Base-by-base conservation (phyloP, 2,888 invertebrate genomes). In the Epistrophe eligans region DNA sequence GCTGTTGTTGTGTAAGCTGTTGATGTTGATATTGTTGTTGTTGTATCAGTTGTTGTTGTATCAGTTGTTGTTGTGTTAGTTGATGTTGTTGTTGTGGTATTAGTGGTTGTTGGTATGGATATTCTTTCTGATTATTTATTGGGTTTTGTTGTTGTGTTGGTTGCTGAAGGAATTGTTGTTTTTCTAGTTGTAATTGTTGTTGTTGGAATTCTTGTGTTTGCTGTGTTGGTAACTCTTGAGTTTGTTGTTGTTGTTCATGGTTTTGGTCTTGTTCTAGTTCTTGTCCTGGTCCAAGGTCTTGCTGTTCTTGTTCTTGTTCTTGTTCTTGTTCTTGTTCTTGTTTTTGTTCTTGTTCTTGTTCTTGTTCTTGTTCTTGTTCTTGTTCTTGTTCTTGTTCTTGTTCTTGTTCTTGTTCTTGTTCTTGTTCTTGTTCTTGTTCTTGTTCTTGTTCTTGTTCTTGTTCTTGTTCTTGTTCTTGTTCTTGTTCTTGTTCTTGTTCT, bases 261-360 rank as follows among this genome's bases (percentile, higher is more conserved):
- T 67, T 66, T 11, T 70, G 70, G 7, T 73, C 45, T 84, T 89
- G 38, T 89, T 91, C 62, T 89, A 80, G 52, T 89, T 90, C 57
- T 88, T 88, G 82, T 88, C 89, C 89, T 24, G 90, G 81, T 40
- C 90, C 84, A 60, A 89, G 90, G n/a, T 90, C 77, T 24, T 90
- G 89, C 4, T 83, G 88, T n/a, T 2, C 13, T 15, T 80, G 79
- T 9, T 45, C 62, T 83, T 77, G 90, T 43, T 89, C 89, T 17
- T 80, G 84, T 66, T 88, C 87, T 32, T 88, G 85, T 15, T 84
- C 88, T 10, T 88, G 89, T 45, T 89, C 81, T 45, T 89, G 87
- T 93, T 93, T 71, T 93, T 83, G 83, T 2, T 10, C 35, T 9
- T 35, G 8, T 57, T 85, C 74, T 28, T 79, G 77, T 50, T 87